Conservation (phyloP, 2,113 vertebrate genomes). For the Burhinus bistriatus region DNA sequence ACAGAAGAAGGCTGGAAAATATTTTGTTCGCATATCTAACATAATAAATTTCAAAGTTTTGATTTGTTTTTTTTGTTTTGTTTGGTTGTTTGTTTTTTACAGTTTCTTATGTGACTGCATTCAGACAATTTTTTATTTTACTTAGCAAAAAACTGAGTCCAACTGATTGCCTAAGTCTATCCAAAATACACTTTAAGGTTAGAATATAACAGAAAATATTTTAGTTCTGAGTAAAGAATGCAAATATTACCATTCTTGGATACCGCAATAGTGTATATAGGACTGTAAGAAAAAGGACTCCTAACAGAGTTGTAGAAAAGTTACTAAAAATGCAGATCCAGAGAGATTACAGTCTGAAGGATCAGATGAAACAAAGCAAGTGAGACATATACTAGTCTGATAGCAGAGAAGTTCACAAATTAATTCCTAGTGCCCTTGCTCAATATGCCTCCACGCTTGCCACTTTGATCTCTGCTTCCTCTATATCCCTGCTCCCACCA, state of each 20-base stretch:
- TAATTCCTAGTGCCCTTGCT: neutral
- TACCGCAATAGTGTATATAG: neutral
- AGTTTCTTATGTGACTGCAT: neutral
- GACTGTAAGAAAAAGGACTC: neutral
- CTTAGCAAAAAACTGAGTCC: neutral
- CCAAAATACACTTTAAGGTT: neutral
- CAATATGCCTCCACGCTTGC: rapidly evolving
- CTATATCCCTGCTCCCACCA: neutral
- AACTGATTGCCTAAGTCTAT: neutral
- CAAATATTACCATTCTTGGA: neutral
- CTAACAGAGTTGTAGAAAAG: neutral
- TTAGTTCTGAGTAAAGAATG: neutral
- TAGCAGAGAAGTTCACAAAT: neutral
- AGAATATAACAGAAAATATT: neutral
- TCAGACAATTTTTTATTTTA: neutral
- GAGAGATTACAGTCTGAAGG: neutral
- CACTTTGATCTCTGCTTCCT: neutral
- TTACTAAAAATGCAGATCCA: neutral
- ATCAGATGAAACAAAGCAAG: neutral
- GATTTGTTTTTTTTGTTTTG: neutral
- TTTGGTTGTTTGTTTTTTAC: neutral
- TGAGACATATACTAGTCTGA: neutral
- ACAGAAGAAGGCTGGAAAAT: neutral
- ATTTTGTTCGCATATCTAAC: neutral
- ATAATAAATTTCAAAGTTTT: neutral